Percentiles rank a stretch among this genome's conserved stretches.
phyloP scores from a whole-genome alignment of 2,113 vertebrate species.

The Micromys minutus region DNA sequence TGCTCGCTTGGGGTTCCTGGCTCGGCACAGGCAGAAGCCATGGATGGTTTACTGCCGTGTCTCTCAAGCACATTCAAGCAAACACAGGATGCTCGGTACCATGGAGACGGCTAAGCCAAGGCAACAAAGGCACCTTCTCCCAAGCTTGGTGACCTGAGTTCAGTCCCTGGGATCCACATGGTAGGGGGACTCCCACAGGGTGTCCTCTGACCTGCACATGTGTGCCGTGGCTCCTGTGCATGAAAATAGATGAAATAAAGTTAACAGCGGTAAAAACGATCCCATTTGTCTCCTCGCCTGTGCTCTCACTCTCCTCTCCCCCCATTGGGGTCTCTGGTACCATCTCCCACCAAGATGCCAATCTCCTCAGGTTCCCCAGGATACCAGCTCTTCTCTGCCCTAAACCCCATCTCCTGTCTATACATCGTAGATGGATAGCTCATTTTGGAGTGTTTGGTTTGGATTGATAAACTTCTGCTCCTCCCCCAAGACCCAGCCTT shows the following conservation, averaged over 20 bases:
- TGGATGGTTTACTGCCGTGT: accelerated
- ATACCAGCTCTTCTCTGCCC: not conserved
- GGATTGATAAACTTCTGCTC: not conserved
- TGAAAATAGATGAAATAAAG: not conserved
- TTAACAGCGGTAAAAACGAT: not conserved
- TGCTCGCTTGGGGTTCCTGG: not conserved
- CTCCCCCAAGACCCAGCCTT: not conserved
- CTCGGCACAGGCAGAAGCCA: accelerated
- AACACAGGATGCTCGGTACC: not conserved
- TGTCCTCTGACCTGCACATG: not conserved
- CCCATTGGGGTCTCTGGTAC: not conserved
- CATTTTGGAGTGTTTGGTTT: not conserved
- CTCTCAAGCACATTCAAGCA: not conserved
- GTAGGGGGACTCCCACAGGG: not conserved
- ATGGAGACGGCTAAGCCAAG: not conserved
- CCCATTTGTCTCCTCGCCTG: no score
- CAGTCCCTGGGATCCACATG: not conserved
- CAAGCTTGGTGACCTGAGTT: no score
- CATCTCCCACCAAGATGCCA: not conserved
- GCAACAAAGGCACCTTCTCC: not conserved
- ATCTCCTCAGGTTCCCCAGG: not conserved
- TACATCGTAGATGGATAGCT: accelerated
- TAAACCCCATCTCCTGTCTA: no score
- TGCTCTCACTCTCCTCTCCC: no score
- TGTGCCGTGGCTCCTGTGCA: not conserved